These are phyloP conservation scores for Burhinus bistriatus DNA, from an alignment of 2,113 vertebrate genomes.

Conservation along the genomic window DNA sequence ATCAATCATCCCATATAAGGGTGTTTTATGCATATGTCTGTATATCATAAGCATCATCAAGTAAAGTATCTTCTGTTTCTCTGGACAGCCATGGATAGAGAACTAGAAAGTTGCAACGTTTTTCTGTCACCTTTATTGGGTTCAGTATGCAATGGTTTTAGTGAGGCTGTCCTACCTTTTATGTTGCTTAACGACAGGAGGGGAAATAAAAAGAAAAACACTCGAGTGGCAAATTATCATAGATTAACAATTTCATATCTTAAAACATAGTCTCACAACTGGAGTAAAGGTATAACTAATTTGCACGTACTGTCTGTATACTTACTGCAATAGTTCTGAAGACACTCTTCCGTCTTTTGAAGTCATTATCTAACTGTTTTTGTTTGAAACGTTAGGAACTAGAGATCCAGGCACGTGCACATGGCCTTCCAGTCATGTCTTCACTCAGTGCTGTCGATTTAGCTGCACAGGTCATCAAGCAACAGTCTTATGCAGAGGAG, in stretches of 20 bases:
- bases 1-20: accelerated
- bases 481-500: slow-evolving; percentile 83
- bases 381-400: slow-evolving; percentile 82
- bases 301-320: background rate
- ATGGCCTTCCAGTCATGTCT: slow-evolving; percentile 85
- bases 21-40: background rate
- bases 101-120: background rate
- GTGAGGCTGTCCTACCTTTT: background rate
- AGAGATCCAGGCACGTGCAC: slow-evolving; percentile 93
- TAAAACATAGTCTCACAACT: background rate
- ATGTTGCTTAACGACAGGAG: background rate
- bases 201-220: background rate
- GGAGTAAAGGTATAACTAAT: background rate
- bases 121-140: background rate
- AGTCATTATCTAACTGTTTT: background rate
- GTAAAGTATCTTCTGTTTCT: background rate
- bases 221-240: background rate
- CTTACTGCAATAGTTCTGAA: background rate
- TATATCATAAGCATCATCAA: background rate
- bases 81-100: background rate
- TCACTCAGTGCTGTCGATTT: slow-evolving; percentile 77
- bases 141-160: background rate
- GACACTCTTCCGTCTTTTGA: background rate
- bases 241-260: background rate
- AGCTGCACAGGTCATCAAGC: slow-evolving; percentile 82